Evolutionary conservation across 2,888 invertebrate species (phyloP), one percentile per base, ranked within the genome.

Genomic region (Agriotes lineatus): DNA sequence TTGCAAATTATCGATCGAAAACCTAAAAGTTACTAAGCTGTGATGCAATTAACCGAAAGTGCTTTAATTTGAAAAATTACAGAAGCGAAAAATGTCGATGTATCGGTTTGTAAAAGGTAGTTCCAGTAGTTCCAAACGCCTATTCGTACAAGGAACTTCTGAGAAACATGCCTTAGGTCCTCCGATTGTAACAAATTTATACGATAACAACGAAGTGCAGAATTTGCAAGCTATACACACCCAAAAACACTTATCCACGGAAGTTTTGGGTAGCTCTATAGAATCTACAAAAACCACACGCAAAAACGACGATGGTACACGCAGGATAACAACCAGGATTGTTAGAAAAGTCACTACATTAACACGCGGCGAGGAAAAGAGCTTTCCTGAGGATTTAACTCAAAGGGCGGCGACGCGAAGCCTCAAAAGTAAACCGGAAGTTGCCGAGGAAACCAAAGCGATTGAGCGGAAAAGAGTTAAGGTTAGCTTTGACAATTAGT

Each of bases 311-410:
- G 91, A 90, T 81, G 94, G 95, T 37, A 91, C 92, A 80, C 88
- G 93, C 70, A 90, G 94, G 75, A 93, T 96, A 74, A 96, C 95
- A 20, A 94, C 95, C 44, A 90, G 94, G 81, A 93, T 96, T 72
- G 91, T 96, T 58, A 88, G 94, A 71, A 96, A 95, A 84, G 94
- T 96, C 77, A 96, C 96, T 33, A 96, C 96, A 1, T 83, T 96
- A 75, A 93, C 94, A 71, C 88, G 95, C 12, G 96, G 95, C 39
- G 95, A 96, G 82, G 95, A 96, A 82, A 90, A 91, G 76, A 89
- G 90, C 71, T 87, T 88, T 22, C 87, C 90, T 35, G 93, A 95
- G 80, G 91, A 93, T 81, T 82, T 93, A 77, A 85, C 88, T 56
- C 89, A 88, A 80, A 86, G 88, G 65, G 89, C 88, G 5, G 81